Conservation (phyloP, 2,888 invertebrate species). For the Xylocampa areola region DNA sequence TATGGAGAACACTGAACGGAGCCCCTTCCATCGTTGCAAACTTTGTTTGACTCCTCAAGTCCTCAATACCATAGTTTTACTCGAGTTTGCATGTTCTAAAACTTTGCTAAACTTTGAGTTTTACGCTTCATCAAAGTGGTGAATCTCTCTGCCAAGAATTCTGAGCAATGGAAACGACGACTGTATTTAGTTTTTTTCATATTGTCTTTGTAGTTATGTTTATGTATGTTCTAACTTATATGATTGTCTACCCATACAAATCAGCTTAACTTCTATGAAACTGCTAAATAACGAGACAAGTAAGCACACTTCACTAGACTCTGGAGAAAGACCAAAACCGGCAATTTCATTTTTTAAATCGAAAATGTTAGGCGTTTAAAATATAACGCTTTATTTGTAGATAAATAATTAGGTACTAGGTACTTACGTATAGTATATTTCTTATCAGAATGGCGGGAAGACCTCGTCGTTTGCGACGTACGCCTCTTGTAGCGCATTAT, state of each 20-base stretch:
- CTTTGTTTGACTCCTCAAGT: conserved; percentile 23
- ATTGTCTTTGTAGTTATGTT: not conserved
- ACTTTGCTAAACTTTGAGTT: conserved; percentile 15
- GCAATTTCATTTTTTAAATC: too few relatives aligned
- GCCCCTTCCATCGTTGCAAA: conserved; percentile 13
- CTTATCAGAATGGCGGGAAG: conserved; percentile 84
- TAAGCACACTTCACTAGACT: too few relatives aligned
- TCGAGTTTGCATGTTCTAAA: conserved; percentile 21
- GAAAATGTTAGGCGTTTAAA: too few relatives aligned
- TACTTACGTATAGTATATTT: conserved; percentile 87
- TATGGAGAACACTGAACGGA: not conserved
- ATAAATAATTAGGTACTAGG: not conserved
- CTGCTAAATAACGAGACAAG: too few relatives aligned
- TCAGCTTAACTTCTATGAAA: too few relatives aligned
- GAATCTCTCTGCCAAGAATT: not conserved
- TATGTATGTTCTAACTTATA: too few relatives aligned
- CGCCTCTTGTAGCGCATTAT: conserved; percentile 85
- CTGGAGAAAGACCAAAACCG: too few relatives aligned
- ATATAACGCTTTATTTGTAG: too few relatives aligned
- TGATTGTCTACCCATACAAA: too few relatives aligned
- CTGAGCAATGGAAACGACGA: not conserved
- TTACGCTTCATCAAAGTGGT: not conserved
- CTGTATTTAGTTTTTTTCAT: not conserved
- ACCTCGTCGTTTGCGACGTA: conserved; percentile 78
- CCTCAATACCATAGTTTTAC: conserved; percentile 20